Percentiles rank a stretch among this genome's conserved stretches.
Evolutionary conservation across 1,140 invertebrate genomes (phyloP).

Genomic region (Triops longicaudatus): DNA sequence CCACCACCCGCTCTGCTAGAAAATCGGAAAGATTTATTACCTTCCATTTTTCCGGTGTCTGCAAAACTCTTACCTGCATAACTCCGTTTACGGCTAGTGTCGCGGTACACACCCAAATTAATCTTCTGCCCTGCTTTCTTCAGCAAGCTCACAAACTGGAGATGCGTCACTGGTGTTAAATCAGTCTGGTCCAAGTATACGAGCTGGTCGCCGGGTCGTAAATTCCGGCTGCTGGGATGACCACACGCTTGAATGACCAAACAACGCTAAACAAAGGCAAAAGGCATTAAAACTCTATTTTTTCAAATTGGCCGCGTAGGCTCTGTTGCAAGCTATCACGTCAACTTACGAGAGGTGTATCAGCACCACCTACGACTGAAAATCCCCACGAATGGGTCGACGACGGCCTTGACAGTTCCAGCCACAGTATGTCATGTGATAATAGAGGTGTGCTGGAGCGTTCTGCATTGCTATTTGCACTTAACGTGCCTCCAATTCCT

Average conservation of each 20-base stretch:
- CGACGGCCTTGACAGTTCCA: background rate
- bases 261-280: background rate
- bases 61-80: background rate
- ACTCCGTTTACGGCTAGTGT: constrained; percentile 6
- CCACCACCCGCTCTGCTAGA: constrained; percentile 40
- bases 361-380: constrained; percentile 45
- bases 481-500: background rate
- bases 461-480: constrained; percentile 5
- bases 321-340: background rate
- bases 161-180: constrained; percentile 5
- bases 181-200: constrained; percentile 6
- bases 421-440: background rate
- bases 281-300: background rate
- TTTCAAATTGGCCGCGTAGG: background rate
- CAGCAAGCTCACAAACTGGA: background rate
- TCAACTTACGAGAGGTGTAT: constrained; percentile 45
- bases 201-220: constrained; percentile 2
- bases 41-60: background rate
- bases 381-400: background rate
- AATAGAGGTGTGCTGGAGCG: constrained; percentile 28
- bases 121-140: constrained; percentile 2
- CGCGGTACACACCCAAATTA: constrained; percentile 19
- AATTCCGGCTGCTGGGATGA: background rate
- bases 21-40: too few relatives aligned
- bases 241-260: background rate